Evolutionary conservation across 2,797 vertebrate species (phyloP), one percentile per base, ranked within the genome.

Genomic region (Erpetoichthys calabaricus): DNA sequence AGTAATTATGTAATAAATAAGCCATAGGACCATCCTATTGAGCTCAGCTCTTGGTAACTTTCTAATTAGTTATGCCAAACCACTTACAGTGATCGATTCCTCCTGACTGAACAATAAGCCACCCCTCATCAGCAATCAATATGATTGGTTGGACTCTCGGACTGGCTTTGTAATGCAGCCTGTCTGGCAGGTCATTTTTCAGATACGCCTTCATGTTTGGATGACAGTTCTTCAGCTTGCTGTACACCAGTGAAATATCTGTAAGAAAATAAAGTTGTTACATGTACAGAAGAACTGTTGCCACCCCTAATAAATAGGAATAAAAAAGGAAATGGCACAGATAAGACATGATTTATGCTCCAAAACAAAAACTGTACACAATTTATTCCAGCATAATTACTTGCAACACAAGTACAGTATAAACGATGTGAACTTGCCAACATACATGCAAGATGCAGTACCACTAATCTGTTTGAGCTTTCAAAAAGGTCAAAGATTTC

Each of bases 81-180:
- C 42, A 75, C 89, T 68, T 81, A 97, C 94, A 54, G 64, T 73
- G 81, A 2, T 63, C 46, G 8, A 83, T 76, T 5, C 75, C 62
- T 52, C 81, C 86, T 0, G 69, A 68, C 58, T 79, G 77, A 3
- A 93, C 79, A 6, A 98, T 93, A 6, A 90, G 91, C 94, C 96
- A 99, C 57, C 94, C 96, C 75, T 97, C 94, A 0, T 98, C 90
- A 1, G 92, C 96, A 43, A 97, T 68, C 67, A 95, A 69, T 57
- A 97, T 77, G 65, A 99, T 86, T 6, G 89, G 91, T 55, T 88
- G 89, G 70, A 96, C 81, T 51, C 87, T 82, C 44, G 67, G 61
- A 47, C 89, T 93, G 68, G 86, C 79, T 58, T 68, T 81, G 71
- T 99, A 99, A 74, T 98, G 88, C 64, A 91, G 84, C 64, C 81